Evolutionary conservation across 2,113 vertebrate species (phyloP), one percentile per base, ranked within the genome.

Genomic region (Phyllostomus discolor): DNA sequence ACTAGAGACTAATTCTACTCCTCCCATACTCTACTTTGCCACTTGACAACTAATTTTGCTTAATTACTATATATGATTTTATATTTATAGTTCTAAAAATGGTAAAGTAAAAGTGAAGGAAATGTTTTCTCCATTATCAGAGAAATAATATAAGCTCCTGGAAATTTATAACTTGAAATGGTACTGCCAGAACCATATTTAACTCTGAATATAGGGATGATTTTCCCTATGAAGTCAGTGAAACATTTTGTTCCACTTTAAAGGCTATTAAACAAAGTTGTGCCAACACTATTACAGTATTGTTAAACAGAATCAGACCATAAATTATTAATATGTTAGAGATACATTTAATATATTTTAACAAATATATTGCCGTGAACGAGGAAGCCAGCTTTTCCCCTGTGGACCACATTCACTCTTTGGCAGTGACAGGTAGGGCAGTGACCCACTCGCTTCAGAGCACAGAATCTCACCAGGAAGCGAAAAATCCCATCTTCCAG

Each of bases 311-410:
- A 86, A 57, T 88, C 48, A 76, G 38, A 50, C 33, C 59, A 1
- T 0, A 15, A 80, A 4, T 38, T 90, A 96, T 88, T 43, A 43
- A 16, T 80, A 62, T 72, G 57, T 35, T 52, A 94, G 0, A 24
- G 6, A 64, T 57, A 66, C 4, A 50, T 41, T 72, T 35, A 31
- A 24, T 83, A 48, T 22, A 0, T 90, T 87, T 87, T 78, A 76
- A 86, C 28, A 73, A 78, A 35, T 54, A 19, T 86, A 10, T 82
- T 85, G 20, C 95, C 57, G 85, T 95, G 97, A 98, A 98, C 96
- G 80, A 67, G 91, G 95, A 97, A 98, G 96, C 96, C 95, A 96
- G 94, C 96, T 95, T 97, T 98, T 97, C 96, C 95, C 98, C 98
- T 97, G 93, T 73, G 95, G 97, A 62, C 41, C 67, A 64, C 97